Base-by-base conservation (phyloP, 2,113 vertebrate species). In the Dicerorhinus sumatrensis region DNA sequence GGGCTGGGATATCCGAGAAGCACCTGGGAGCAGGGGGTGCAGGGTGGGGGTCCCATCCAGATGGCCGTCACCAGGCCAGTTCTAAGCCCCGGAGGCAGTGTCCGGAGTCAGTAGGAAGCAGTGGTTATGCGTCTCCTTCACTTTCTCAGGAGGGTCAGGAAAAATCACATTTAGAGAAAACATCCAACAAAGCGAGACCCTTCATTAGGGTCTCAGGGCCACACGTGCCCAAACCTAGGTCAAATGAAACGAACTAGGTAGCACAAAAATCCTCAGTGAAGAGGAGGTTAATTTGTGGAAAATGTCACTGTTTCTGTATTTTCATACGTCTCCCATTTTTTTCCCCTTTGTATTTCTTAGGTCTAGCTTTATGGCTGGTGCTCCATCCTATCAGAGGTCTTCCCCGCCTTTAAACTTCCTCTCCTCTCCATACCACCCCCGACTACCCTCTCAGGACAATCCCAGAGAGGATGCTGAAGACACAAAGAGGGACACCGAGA, bases 81-180 rank as follows among this genome's bases (percentile, higher is more conserved):
- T 89, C 77, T 31, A 31, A 72, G 29, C n/a, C 25, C 25, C 12
- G 65, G 6, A n/a, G 31, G n/a, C 51, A 8, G 11, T 0, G n/a
- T 46, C n/a, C 83, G 3, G 42, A 94, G 76, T 48, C 12, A 39
- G 54, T 0, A 17, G 58, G 27, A 86, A 87, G 69, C 48, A 21
- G 31, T 10, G 36, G 67, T 3, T 17, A 4, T 1, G 4, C 33
- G n/a, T 7, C 18, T 33, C 70, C 58, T 73, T 56, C 65, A 54
- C 29, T 83, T 96, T 73, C 63, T 96, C 42, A 33, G 79, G 25
- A 33, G 65, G 31, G 36, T 80, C 65, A 90, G 72, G 63, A 62
- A 86, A 92, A 79, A 76, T 14, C 31, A 69, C 48, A 67, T 95
- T 48, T 13, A 69, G 81, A 85, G 70, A 65, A 60, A 96, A 67